phyloP scores from a whole-genome alignment of 2,113 vertebrate genomes.

The Nothoprocta perdicaria region DNA sequence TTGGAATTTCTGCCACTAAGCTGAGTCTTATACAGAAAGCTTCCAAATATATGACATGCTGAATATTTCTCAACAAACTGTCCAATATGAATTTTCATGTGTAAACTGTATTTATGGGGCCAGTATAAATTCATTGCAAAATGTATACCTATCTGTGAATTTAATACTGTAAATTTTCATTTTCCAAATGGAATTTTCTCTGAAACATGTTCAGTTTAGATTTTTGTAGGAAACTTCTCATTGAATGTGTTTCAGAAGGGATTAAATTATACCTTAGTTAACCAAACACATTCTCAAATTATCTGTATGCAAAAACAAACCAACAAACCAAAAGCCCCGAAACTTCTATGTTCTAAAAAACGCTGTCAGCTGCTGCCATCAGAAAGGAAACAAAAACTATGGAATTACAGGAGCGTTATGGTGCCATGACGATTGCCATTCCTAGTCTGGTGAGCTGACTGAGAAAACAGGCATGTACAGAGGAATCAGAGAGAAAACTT shows the following conservation, averaged over 20 bases:
- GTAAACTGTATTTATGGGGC: neutral
- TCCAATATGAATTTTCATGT: neutral
- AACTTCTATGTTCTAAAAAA: neutral
- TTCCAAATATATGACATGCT: neutral
- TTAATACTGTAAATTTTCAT: neutral
- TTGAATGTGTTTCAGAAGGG: neutral
- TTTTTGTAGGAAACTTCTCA: neutral
- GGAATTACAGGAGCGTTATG: neutral
- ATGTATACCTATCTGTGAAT: neutral
- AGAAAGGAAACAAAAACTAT: conserved; percentile 30
- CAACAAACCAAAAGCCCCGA: neutral
- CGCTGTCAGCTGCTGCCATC: neutral
- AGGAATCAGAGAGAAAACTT: neutral
- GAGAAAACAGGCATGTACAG: neutral
- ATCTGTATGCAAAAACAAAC: neutral
- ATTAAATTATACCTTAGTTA: neutral
- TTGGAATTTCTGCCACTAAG: neutral
- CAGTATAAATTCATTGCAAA: neutral
- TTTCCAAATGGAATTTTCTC: neutral
- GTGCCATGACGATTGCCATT: conserved; percentile 69
- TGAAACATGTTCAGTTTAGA: neutral
- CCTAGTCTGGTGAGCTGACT: neutral
- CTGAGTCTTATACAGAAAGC: neutral
- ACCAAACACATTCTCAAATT: neutral
- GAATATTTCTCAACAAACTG: neutral